phyloP scores from a whole-genome alignment of 2,888 invertebrate species.

The Noctuana brunneofusca region DNA sequence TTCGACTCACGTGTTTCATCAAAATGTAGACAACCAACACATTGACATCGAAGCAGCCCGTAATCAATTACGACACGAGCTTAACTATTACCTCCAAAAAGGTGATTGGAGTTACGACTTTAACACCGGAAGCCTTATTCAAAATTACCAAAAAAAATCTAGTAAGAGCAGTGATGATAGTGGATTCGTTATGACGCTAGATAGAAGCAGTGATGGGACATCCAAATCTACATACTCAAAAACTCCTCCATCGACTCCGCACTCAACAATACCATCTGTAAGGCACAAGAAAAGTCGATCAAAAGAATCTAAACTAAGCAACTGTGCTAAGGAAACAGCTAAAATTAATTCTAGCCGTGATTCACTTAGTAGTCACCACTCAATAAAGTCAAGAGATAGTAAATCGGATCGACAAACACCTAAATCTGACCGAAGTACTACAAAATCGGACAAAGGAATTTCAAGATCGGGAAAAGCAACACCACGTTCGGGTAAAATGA shows the following conservation, averaged over 20 bases:
- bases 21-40: slow-evolving; percentile 68
- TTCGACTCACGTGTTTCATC: slow-evolving; percentile 83
- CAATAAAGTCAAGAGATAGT: slow-evolving; percentile 75
- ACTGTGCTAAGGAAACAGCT: slow-evolving; percentile 63
- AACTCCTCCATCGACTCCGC: slow-evolving; percentile 76
- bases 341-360: slow-evolving; percentile 78
- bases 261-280: slow-evolving; percentile 73
- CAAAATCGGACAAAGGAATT: slow-evolving; percentile 71
- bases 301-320: slow-evolving; percentile 73
- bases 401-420: slow-evolving; percentile 76
- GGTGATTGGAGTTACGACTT: slow-evolving; percentile 80
- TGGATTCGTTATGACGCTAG: slow-evolving; percentile 78
- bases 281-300: slow-evolving; percentile 77
- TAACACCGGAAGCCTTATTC: slow-evolving; percentile 75
- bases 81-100: slow-evolving; percentile 77
- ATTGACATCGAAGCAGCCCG: slow-evolving; percentile 75
- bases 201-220: slow-evolving; percentile 77
- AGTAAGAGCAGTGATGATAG: slow-evolving; percentile 80
- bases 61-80: slow-evolving; percentile 74
- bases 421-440: slow-evolving; percentile 76
- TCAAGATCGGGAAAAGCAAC: slow-evolving; percentile 75
- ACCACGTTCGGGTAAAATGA: slow-evolving; percentile 71
- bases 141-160: slow-evolving; percentile 79
- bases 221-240: slow-evolving; percentile 78
- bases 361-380: slow-evolving; percentile 79